A percentile compares a stretch with the other conserved stretches of the same genome.
phyloP scores from a whole-genome alignment of 2,797 vertebrate species.

The Botia kubotai region DNA sequence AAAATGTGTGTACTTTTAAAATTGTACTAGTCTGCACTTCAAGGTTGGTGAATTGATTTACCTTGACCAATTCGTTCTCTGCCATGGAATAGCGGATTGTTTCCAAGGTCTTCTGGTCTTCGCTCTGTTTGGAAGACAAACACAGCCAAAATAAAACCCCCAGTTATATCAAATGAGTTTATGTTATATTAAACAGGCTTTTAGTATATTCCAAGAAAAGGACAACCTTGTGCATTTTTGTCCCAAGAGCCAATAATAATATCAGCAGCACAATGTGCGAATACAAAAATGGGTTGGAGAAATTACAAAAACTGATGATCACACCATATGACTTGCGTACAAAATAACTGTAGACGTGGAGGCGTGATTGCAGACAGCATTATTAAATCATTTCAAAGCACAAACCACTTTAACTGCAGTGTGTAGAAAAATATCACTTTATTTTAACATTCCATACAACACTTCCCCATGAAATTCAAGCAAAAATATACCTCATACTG shows the following conservation, averaged over 20 bases:
- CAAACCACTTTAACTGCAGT: slow-evolving; percentile 55
- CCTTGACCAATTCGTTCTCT: slow-evolving; percentile 74
- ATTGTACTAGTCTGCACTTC: neutral
- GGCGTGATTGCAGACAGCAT: neutral
- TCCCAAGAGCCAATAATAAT: slow-evolving; percentile 21
- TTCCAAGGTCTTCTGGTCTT: slow-evolving; percentile 78
- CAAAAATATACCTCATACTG: slow-evolving; percentile 74
- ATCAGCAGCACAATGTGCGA: slow-evolving; percentile 32
- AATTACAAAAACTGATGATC: slow-evolving; percentile 9
- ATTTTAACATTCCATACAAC: slow-evolving; percentile 95
- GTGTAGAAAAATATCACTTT: slow-evolving; percentile 97
- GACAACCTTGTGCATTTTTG: slow-evolving; percentile 19
- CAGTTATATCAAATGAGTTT: slow-evolving; percentile 31
- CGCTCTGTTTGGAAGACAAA: slow-evolving; percentile 71
- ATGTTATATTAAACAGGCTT: slow-evolving; percentile 46
- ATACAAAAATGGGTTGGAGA: slow-evolving; percentile 6
- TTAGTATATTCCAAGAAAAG: slow-evolving; percentile 15
- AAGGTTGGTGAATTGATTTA: slow-evolving; percentile 58
- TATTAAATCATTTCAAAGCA: neutral
- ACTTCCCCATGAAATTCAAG: slow-evolving; percentile 89
- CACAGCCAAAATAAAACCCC: slow-evolving; percentile 57
- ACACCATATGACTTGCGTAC: neutral
- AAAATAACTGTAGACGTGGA: slow-evolving; percentile 10
- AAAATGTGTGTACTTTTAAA: slow-evolving; percentile 8
- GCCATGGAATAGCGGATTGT: slow-evolving; percentile 72